These are phyloP conservation scores for Labia minor DNA, from an alignment of 2,888 invertebrate species.

Conservation along the genomic window DNA sequence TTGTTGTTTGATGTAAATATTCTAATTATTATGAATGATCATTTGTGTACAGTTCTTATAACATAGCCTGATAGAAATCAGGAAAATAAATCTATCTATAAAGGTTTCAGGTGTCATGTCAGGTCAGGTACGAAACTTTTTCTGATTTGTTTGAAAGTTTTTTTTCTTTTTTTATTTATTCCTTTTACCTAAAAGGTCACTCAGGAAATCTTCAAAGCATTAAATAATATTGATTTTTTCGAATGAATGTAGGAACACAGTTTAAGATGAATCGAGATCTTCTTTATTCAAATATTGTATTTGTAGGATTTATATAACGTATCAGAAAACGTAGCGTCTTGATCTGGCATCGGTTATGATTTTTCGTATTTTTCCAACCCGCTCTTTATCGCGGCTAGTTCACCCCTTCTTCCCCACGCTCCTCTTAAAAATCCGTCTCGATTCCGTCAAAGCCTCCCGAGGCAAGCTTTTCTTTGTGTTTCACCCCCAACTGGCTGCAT, in stretches of 20 bases:
- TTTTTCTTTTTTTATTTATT: too few species aligned
- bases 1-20: constrained; percentile 27
- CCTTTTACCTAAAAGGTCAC: too few species aligned
- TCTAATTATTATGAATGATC: constrained; percentile 21
- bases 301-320: too few species aligned
- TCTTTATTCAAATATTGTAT: too few species aligned
- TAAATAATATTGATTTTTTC: background rate
- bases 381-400: background rate
- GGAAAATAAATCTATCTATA: constrained; percentile 7
- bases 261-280: too few species aligned
- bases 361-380: background rate
- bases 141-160: too few species aligned
- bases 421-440: background rate
- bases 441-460: constrained; percentile 4
- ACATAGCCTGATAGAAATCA: constrained; percentile 7
- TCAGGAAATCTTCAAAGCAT: too few species aligned
- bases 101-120: background rate
- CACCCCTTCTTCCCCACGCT: background rate
- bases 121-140: background rate
- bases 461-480: background rate
- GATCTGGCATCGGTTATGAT: constrained; percentile 2
- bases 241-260: background rate
- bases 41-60: constrained; percentile 24
- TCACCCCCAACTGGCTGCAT: constrained; percentile 7
- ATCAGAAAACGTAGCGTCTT: background rate